Evolutionary conservation across 2,113 vertebrate species (phyloP), one percentile per base, ranked within the genome.

Genomic region (Orientallactaga bullata): DNA sequence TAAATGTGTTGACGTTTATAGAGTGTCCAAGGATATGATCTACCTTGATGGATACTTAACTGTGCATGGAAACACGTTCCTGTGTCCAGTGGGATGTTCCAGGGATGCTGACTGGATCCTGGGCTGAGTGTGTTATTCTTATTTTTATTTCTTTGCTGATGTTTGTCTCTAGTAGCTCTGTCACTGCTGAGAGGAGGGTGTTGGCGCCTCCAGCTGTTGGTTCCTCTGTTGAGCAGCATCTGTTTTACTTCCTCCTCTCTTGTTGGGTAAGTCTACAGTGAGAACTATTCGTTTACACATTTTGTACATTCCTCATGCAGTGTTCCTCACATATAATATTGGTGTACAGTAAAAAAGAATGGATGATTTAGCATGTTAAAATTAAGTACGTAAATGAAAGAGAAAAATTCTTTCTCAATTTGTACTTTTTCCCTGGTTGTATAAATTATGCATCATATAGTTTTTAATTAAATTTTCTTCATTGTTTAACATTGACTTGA

Each of bases 391-490:
- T 81, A 92, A 94, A 69, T 71, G 80, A 93, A 84, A 58, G 72
- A 90, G 20, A 80, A 84, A 86, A 86, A 84, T 60, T 92, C 92
- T 37, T 94, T 90, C 88, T 95, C 72, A 78, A 58, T 77, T 77
- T 95, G 72, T 58, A 88, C 84, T 74, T 89, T 77, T 51, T 55
- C 3, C 7, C 24, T 18, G 24, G 84, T 71, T 94, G 24, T 93
- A 65, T 89, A 96, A 93, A 95, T 96, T 94, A 90, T 93, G 68
- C 85, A 85, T 88, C 69, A 30, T 71, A 77, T 88, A 92, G 80
- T 93, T 95, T 95, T 95, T 87, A 95, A 72, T 97, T 81, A 96
- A 89, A 66, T 91, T 68, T 68, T 85, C 74, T 85, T 90, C 94
- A 94, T 95, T 83, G 80, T 82, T 74, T 79, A 73, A 60, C 76